A percentile compares a stretch with the other conserved stretches of the same genome.
These are phyloP conservation scores for Hypanus sabinus DNA, from an alignment of 2,113 vertebrate species.

Conservation along the genomic window DNA sequence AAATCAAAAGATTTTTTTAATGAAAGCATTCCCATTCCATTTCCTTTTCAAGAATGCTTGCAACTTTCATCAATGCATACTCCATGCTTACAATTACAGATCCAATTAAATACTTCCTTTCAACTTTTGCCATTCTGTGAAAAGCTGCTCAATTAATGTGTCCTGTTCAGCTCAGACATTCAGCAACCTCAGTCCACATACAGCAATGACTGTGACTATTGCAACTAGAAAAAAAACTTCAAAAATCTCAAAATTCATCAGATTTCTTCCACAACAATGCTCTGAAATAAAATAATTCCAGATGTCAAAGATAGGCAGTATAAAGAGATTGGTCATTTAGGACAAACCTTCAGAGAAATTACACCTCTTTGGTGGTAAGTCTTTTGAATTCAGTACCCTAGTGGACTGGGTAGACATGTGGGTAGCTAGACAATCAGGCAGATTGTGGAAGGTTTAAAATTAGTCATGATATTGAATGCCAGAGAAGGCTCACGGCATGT, in stretches of 20 bases:
- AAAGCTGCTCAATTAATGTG: neutral
- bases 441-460: too few species aligned
- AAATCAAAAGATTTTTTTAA: neutral
- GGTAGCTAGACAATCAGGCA: too few species aligned
- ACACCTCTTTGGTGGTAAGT: too few species aligned
- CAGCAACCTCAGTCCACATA: neutral
- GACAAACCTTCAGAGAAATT: too few species aligned
- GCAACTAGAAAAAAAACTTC: neutral
- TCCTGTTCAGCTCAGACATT: neutral
- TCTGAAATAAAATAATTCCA: neutral
- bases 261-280: neutral
- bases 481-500: too few species aligned
- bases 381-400: too few species aligned
- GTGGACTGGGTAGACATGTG: too few species aligned
- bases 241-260: neutral
- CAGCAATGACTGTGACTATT: neutral
- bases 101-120: neutral
- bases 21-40: neutral
- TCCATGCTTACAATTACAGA: neutral
- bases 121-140: neutral
- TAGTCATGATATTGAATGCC: too few species aligned
- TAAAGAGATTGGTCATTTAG: too few species aligned
- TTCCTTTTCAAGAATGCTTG: neutral
- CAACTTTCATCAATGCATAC: neutral
- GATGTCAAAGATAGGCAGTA: too few species aligned